Percentiles rank a stretch among this genome's conserved stretches.
These are phyloP conservation scores for Ascaphus truei DNA, from an alignment of 2,113 vertebrate genomes.

Conservation along the genomic window DNA sequence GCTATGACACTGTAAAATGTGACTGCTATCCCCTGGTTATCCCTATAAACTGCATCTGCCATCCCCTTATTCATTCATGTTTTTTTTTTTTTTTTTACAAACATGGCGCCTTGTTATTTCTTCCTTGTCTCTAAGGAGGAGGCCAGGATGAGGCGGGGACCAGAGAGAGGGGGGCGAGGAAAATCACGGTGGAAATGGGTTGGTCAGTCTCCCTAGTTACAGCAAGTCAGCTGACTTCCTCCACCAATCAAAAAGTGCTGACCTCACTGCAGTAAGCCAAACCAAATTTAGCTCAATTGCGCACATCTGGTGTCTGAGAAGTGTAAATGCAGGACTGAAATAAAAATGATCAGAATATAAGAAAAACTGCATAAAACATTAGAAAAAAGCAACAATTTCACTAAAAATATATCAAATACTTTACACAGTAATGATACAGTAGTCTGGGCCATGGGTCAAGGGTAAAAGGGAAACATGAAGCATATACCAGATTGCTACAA, in stretches of 20 bases:
- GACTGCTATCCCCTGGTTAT: too few relatives aligned
- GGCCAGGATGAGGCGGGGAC: conserved; percentile 16
- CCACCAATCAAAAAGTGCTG: conserved; percentile 1
- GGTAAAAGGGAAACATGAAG: too few relatives aligned
- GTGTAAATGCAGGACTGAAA: conserved; percentile 16
- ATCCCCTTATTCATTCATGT: neutral
- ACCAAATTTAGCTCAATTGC: conserved; percentile 32
- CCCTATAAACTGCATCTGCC: too few relatives aligned
- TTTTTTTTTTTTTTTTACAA: conserved; percentile 14
- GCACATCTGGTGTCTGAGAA: conserved; percentile 32
- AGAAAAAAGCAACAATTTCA: neutral
- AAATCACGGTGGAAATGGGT: conserved; percentile 6
- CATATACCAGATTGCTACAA: too few relatives aligned
- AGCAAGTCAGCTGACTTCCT: conserved; percentile 17
- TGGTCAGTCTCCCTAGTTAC: conserved; percentile 11
- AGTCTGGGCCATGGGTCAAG: too few relatives aligned
- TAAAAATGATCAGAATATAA: neutral
- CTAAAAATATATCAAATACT: too few relatives aligned
- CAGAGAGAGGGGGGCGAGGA: neutral
- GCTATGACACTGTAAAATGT: too few relatives aligned
- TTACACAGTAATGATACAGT: too few relatives aligned
- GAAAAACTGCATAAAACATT: neutral
- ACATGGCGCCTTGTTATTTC: conserved; percentile 24
- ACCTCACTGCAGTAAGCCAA: conserved; percentile 23
- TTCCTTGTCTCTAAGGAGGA: conserved; percentile 3